Conservation (phyloP, 2,797 vertebrate species). For the Clamator glandarius region DNA sequence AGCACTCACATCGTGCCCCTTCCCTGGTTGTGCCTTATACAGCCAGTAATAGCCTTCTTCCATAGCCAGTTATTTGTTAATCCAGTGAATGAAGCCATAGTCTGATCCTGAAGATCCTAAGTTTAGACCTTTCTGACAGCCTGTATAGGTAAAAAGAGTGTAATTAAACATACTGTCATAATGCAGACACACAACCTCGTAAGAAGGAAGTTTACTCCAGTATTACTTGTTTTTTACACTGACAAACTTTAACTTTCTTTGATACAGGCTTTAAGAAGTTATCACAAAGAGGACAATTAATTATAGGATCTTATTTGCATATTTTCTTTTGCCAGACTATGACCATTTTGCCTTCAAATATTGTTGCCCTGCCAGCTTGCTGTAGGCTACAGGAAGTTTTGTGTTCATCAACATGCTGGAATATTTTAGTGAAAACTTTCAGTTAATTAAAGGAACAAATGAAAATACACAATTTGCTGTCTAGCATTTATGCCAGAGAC, state of each 20-base stretch:
- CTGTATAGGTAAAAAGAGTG: neutral
- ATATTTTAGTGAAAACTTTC: neutral
- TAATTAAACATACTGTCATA: neutral
- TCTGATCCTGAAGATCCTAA: neutral
- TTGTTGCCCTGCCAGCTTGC: neutral
- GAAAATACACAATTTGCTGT: neutral
- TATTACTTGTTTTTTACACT: neutral
- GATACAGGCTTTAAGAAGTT: neutral
- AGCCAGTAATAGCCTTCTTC: accelerated
- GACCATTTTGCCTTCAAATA: neutral
- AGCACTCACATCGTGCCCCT: neutral
- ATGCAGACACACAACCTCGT: neutral
- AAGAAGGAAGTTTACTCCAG: neutral
- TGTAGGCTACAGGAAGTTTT: neutral
- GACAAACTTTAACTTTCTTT: neutral
- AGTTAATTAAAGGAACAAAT: neutral
- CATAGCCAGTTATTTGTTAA: neutral
- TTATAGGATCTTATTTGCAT: neutral
- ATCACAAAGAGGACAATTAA: neutral
- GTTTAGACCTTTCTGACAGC: neutral
- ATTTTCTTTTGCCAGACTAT: neutral
- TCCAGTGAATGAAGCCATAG: neutral
- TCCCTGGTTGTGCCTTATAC: neutral
- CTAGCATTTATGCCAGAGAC: neutral
- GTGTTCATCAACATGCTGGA: neutral